phyloP scores from a whole-genome alignment of 1,140 invertebrate genomes.

The Patella vulgata region DNA sequence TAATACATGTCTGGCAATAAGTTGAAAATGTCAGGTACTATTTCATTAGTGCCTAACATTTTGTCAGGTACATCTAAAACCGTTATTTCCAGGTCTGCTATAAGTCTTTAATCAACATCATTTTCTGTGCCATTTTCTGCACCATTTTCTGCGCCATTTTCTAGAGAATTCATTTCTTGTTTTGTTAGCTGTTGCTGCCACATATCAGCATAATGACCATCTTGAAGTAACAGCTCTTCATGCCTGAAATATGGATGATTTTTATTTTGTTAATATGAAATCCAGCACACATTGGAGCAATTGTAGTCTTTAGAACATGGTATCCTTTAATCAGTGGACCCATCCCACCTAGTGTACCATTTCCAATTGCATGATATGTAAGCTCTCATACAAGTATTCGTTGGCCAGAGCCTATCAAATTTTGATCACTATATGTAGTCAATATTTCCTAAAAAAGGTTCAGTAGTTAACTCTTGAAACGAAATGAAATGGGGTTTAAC shows the following conservation, averaged over 20 bases:
- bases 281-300: no score
- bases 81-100: no score
- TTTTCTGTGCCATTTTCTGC: background rate
- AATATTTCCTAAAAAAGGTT: background rate
- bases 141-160: background rate
- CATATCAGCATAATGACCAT: constrained; percentile 85
- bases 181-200: constrained; percentile 86
- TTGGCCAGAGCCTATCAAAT: background rate
- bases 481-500: no score
- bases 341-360: background rate
- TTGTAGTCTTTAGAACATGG: background rate
- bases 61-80: no score
- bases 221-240: constrained; percentile 77
- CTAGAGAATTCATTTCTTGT: constrained; percentile 31
- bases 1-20: no score
- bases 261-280: background rate
- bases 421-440: background rate
- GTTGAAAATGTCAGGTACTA: no score
- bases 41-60: no score
- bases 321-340: background rate
- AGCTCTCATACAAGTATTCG: background rate
- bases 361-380: background rate
- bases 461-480: no score
- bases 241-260: constrained; percentile 72
- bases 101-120: no score